Percentiles rank a stretch among this genome's conserved stretches.
These are phyloP conservation scores for Drosophila ercepeae DNA, from an alignment of 1,140 invertebrate genomes.

Conservation along the genomic window DNA sequence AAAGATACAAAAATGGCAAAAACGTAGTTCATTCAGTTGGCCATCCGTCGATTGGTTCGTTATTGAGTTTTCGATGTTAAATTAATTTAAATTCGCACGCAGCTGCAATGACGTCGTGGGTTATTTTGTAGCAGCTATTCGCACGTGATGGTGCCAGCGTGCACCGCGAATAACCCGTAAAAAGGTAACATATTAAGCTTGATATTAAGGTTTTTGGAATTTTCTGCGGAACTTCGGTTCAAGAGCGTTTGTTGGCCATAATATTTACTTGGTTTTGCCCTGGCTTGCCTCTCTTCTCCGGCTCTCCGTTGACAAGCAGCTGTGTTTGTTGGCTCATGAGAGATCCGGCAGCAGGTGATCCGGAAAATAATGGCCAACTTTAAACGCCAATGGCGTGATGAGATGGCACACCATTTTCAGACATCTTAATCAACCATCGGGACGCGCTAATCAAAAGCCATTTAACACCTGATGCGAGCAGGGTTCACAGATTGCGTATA, in stretches of 20 bases:
- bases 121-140: conserved; percentile 26
- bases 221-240: conserved; percentile 57
- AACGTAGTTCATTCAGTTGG: conserved; percentile 37
- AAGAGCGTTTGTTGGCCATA: conserved; percentile 70
- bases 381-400: conserved; percentile 25
- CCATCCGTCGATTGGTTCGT: conserved; percentile 55
- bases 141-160: conserved; percentile 63
- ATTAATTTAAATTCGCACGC: conserved; percentile 69
- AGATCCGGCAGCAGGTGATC: conserved; percentile 23
- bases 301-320: conserved; percentile 18
- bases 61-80: conserved; percentile 45
- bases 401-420: conserved; percentile 20
- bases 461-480: conserved; percentile 38
- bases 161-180: conserved; percentile 35
- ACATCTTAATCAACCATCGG: conserved; percentile 49
- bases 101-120: conserved; percentile 58
- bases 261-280: conserved; percentile 23
- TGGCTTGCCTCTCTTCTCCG: conserved; percentile 19
- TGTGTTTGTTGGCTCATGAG: conserved; percentile 25
- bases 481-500: conserved; percentile 43
- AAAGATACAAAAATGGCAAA: conserved; percentile 22
- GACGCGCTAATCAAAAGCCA: conserved; percentile 37
- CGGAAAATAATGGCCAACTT: conserved; percentile 7
- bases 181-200: conserved; percentile 3
- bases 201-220: conserved; percentile 31